Evolutionary conservation across 2,797 vertebrate genomes (phyloP), one percentile per base, ranked within the genome.

Genomic region (Macropodus opercularis): DNA sequence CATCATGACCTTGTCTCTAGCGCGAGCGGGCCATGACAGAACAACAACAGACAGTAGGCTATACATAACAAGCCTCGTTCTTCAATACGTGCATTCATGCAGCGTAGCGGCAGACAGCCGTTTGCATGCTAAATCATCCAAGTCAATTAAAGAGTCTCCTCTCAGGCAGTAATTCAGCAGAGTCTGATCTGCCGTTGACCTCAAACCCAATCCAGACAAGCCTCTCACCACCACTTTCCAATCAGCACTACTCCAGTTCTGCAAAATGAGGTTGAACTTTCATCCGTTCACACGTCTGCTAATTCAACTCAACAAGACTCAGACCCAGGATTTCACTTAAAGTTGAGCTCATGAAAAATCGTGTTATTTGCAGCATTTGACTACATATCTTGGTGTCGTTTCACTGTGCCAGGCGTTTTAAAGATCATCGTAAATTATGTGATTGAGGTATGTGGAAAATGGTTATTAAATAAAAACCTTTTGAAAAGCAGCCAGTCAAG

Each of bases 71-170:
- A 69, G 56, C 23, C 52, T 29, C 78, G 62, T 14, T 41, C 57
- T 61, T 80, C 76, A 80, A 87, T 81, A 74, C 72, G 12, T 40
- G 58, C 83, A 78, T 85, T 85, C 84, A 84, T 79, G 27, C 71
- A 51, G 73, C 23, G 11, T 56, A 73, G 75, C 79, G 75, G 73
- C 65, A 73, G 63, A 69, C 75, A 72, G 77, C 62, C 21, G 75
- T 77, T 81, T 81, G 77, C 80, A 85, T 81, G 83, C 61, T 83
- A 76, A 82, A 70, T 78, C 75, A 78, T 83, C 72, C 78, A 38
- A 84, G 80, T 79, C 79, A 79, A 80, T 87, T 86, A 81, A 77
- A 86, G 58, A 64, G 54, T 81, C 75, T 70, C 70, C 72, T 87
- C 66, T 81, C 63, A 57, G 72, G 77, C 80, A 72, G 69, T 78